Conservation (phyloP, 2,797 vertebrate species). For the Sardinella longiceps region DNA sequence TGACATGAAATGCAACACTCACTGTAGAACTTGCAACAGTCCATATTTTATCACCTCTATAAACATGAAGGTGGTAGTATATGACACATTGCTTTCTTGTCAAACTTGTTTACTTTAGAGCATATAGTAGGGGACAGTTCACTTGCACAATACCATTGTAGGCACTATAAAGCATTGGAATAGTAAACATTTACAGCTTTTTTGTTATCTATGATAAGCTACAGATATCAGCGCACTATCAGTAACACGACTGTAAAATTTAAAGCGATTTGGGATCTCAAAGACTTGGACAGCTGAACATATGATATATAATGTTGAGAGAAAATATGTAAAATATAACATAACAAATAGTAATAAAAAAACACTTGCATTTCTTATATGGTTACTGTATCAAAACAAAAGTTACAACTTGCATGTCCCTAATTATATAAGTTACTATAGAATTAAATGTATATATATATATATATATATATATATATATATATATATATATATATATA, state of each 20-base stretch:
- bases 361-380: background rate
- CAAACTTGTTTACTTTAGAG: background rate
- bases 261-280: background rate
- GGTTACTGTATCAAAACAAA: background rate
- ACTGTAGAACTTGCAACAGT: background rate
- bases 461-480: too few species aligned
- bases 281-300: background rate
- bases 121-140: background rate
- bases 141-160: background rate
- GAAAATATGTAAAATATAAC: background rate
- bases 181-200: background rate
- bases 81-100: background rate
- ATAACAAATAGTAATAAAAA: background rate
- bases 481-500: too few species aligned
- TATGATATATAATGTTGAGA: background rate
- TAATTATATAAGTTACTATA: background rate
- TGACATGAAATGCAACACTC: background rate
- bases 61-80: background rate
- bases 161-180: background rate
- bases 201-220: background rate
- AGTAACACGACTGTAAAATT: background rate
- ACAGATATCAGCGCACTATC: background rate
- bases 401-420: background rate
- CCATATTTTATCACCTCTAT: background rate
- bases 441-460: background rate